phyloP scores from a whole-genome alignment of 2,888 invertebrate genomes.

The Pristionchus maxplancki region DNA sequence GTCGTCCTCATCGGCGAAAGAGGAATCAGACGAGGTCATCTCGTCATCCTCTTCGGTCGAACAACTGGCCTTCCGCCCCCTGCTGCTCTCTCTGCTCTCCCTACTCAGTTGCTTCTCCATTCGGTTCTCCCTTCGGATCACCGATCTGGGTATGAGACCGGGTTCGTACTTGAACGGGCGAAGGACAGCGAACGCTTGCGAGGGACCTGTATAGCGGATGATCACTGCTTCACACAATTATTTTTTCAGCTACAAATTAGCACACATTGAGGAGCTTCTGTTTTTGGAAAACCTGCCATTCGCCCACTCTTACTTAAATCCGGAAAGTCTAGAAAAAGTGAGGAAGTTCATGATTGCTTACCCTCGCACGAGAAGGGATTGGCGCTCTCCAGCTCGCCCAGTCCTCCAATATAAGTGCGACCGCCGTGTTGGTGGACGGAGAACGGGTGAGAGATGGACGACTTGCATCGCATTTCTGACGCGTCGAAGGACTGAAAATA shows the following conservation, averaged over 20 bases:
- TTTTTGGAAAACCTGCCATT: too few relatives aligned
- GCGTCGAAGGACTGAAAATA: constrained; percentile 22
- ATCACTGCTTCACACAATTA: background rate
- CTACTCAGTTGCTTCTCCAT: background rate
- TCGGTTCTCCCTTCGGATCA: background rate
- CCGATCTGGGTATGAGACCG: background rate
- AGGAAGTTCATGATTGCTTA: too few relatives aligned
- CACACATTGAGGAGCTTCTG: too few relatives aligned
- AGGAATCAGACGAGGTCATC: background rate
- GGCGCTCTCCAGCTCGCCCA: constrained; percentile 25
- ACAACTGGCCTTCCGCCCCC: background rate
- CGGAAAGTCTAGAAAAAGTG: too few relatives aligned
- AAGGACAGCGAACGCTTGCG: constrained; percentile 43
- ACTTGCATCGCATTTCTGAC: background rate
- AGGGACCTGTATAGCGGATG: background rate
- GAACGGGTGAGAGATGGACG: constrained; percentile 4
- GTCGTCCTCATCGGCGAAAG: background rate
- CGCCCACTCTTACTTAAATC: too few relatives aligned
- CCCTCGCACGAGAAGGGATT: constrained; percentile 33
- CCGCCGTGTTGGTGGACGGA: constrained; percentile 37
- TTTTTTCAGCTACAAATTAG: too few relatives aligned
- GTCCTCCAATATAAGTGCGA: constrained; percentile 3
- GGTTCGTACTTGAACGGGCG: constrained; percentile 33
- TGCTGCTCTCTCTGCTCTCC: background rate
- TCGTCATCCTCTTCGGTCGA: background rate